Evolutionary conservation across 2,113 vertebrate species (phyloP), one percentile per base, ranked within the genome.

Genomic region (Albula goreensis): DNA sequence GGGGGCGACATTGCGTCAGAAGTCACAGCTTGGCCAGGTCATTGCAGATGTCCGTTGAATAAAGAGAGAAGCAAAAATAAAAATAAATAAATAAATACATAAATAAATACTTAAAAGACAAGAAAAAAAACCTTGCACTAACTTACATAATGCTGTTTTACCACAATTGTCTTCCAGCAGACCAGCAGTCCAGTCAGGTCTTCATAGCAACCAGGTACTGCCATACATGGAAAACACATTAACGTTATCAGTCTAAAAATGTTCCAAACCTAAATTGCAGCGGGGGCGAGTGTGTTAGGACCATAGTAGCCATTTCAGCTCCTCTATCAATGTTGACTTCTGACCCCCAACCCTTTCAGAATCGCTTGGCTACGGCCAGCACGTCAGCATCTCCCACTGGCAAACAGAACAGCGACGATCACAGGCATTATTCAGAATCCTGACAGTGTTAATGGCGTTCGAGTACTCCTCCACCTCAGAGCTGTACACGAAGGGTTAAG

Each of bases 201-300:
- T 70, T 6, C 63, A 78, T 50, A 50, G 19, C 50, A n/a, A 52
- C 78, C 50, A 50, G 66, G 48, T 22, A n/a, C 66, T 84, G 50
- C 78, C 66, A 51, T 66, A 15, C 66, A 53, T 50, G 66, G 66
- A n/a, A 19, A 31, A 31, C 19, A 13, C 83, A 84, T 84, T 84
- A 84, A 50, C 66, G 25, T 52, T 84, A 74, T 83, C 11, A 49
- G 52, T 70, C 63, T 70, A 70, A 70, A 22, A 22, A n/a, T 8
- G 63, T 4, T 22, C 19, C 4, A 9, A 1, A 56, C 53, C 53
- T 56, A 41, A 7, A 56, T 56, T 6, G 12, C 12, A 5, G 63
- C 4, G 63, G 19, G 22, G 60, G 60, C 19, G 19, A 22, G 5
- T 22, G 3, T 22, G 19, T 22, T n/a, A 8, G 22, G 19, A 70